These are phyloP conservation scores for Diplodus puntazzo DNA, from an alignment of 2,797 vertebrate species.

Conservation along the genomic window DNA sequence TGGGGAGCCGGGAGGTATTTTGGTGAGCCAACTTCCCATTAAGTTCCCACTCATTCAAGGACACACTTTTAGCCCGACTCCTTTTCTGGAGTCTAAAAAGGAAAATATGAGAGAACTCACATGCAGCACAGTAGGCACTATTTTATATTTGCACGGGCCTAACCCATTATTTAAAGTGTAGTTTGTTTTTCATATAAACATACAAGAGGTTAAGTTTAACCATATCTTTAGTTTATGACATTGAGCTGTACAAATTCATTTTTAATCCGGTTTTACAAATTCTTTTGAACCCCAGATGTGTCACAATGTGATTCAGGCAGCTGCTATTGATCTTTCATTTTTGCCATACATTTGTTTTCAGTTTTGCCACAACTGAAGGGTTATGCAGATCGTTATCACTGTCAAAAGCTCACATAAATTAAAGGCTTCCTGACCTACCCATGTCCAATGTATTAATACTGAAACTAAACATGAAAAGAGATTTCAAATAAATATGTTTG, in stretches of 20 bases:
- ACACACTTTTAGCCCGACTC: constrained; percentile 17
- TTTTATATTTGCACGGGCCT: background rate
- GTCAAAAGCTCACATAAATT: background rate
- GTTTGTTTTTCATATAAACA: background rate
- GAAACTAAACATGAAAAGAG: background rate
- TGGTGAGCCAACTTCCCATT: constrained; percentile 54
- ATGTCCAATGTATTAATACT: background rate
- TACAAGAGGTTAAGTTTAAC: background rate
- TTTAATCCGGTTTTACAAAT: background rate
- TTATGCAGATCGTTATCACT: background rate
- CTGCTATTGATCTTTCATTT: background rate
- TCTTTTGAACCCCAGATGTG: background rate
- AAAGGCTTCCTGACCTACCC: no score
- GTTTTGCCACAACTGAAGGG: background rate
- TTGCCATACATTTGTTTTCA: background rate
- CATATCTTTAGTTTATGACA: background rate
- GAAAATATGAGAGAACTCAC: constrained; percentile 40
- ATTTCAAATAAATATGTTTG: background rate
- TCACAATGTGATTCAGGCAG: background rate
- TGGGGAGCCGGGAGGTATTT: constrained; percentile 54
- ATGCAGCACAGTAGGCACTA: background rate
- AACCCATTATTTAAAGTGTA: background rate
- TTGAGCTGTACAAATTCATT: background rate
- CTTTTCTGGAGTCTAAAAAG: constrained; percentile 32
- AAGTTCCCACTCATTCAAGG: constrained; percentile 53